Evolutionary conservation across 2,113 vertebrate species (phyloP).

Genomic region (Pterocles burchelli): DNA sequence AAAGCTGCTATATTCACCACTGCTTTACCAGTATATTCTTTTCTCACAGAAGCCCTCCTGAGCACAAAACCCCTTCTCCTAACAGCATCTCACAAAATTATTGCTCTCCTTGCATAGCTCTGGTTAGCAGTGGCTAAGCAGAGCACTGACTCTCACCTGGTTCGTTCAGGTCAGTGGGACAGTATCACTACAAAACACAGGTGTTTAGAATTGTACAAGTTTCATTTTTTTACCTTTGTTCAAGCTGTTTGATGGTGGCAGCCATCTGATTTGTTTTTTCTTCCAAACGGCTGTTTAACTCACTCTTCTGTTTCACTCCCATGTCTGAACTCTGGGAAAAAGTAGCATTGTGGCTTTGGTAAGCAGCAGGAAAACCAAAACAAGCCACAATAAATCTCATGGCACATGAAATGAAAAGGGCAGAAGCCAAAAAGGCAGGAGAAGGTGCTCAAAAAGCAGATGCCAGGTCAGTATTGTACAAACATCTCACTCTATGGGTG

Average conservation of each 20-base stretch:
- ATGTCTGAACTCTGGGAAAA: conserved; percentile 84
- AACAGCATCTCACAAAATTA: background rate
- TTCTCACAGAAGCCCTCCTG: background rate
- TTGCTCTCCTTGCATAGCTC: background rate
- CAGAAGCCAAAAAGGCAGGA: background rate
- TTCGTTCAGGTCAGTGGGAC: accelerated
- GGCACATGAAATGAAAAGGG: background rate
- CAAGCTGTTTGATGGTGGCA: conserved; percentile 92
- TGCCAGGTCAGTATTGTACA: background rate
- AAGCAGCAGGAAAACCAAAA: background rate
- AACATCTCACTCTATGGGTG: accelerated
- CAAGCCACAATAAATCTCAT: accelerated
- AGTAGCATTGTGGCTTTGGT: accelerated
- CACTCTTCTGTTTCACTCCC: conserved; percentile 92
- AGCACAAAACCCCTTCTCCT: background rate
- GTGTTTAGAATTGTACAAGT: background rate
- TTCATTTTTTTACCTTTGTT: conserved; percentile 86
- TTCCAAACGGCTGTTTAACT: conserved; percentile 90
- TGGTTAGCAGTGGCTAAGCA: background rate
- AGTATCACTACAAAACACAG: background rate
- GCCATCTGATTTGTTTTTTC: conserved; percentile 98
- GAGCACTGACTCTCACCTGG: background rate
- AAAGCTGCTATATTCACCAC: background rate
- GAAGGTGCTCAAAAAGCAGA: background rate
- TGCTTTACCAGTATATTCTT: background rate